Evolutionary conservation across 2,113 vertebrate genomes (phyloP).

Genomic region (Microtus oregoni): DNA sequence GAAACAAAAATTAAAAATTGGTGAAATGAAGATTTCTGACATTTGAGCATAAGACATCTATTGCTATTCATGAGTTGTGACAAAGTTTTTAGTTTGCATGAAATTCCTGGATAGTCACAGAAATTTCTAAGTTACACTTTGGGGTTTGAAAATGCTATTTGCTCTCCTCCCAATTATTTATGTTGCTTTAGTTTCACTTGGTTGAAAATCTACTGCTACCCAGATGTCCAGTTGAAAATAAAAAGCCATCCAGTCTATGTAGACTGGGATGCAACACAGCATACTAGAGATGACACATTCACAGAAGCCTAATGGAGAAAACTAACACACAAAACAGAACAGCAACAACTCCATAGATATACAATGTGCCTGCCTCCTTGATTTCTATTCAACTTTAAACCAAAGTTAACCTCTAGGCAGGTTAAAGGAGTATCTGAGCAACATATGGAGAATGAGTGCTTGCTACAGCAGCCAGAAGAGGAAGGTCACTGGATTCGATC

Average conservation of each 20-base stretch:
- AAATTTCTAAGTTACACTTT: conserved; percentile 65
- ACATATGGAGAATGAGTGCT: conserved; percentile 99
- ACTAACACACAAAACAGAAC: not conserved
- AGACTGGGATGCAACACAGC: conserved; percentile 63
- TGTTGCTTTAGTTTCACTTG: conserved; percentile 65
- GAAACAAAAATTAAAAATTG: conserved; percentile 55
- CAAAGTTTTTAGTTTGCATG: conserved; percentile 29
- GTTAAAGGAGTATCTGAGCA: conserved; percentile 97
- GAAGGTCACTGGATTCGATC: conserved; percentile 99
- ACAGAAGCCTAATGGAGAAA: conserved; percentile 60
- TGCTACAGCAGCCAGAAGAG: conserved; percentile 96
- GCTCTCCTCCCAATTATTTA: conserved; percentile 35
- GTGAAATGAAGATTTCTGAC: conserved; percentile 56
- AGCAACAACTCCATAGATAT: conserved; percentile 65
- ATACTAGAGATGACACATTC: conserved; percentile 70
- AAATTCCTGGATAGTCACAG: conserved; percentile 63
- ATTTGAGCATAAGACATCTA: conserved; percentile 60
- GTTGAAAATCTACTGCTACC: conserved; percentile 61
- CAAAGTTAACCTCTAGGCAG: conserved; percentile 75
- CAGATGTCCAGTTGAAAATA: conserved; percentile 58
- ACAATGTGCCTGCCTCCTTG: conserved; percentile 62
- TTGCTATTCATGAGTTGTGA: conserved; percentile 15
- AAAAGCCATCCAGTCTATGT: conserved; percentile 60
- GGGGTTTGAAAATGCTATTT: conserved; percentile 23
- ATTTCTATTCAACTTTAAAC: conserved; percentile 77